phyloP scores from a whole-genome alignment of 2,797 vertebrate species.

The Neoniphon sammara region DNA sequence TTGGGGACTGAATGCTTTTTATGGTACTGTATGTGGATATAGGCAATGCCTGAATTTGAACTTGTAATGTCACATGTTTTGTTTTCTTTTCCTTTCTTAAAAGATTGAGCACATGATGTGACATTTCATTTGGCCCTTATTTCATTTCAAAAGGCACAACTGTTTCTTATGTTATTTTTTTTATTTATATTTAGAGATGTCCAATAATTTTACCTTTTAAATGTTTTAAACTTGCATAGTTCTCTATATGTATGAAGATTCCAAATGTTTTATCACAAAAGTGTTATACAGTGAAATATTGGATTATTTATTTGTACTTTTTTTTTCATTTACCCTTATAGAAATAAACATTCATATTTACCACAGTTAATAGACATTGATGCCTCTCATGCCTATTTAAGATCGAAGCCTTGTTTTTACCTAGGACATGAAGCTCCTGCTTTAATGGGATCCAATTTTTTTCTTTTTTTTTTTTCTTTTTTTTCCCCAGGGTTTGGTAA shows the following conservation, averaged over 20 bases:
- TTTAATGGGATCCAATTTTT: constrained; percentile 2
- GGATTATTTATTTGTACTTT: constrained; percentile 59
- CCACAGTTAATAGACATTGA: constrained; percentile 49
- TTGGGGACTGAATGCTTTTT: constrained; percentile 71
- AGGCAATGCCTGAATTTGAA: constrained; percentile 62
- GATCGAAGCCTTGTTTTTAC: constrained; percentile 21
- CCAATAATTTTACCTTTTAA: constrained; percentile 83
- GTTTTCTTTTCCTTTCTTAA: constrained; percentile 54
- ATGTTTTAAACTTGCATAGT: constrained; percentile 79
- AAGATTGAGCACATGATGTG: constrained; percentile 83
- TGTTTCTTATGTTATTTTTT: constrained; percentile 76
- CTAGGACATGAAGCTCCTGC: constrained; percentile 8
- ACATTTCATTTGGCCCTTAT: constrained; percentile 82
- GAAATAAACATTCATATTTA: constrained; percentile 41
- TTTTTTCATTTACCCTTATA: constrained; percentile 37
- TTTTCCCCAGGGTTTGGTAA: constrained; percentile 31
- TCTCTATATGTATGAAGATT: constrained; percentile 69
- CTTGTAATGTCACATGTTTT: constrained; percentile 78
- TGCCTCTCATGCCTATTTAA: constrained; percentile 59
- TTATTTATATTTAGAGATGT: constrained; percentile 81
- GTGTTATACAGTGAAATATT: constrained; percentile 48
- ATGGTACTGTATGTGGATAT: constrained; percentile 77
- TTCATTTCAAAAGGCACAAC: constrained; percentile 81
- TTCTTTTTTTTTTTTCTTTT: background rate
- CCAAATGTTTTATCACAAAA: constrained; percentile 66